These are phyloP conservation scores for Drosophila colorata DNA, from an alignment of 2,888 invertebrate species.

Conservation along the genomic window DNA sequence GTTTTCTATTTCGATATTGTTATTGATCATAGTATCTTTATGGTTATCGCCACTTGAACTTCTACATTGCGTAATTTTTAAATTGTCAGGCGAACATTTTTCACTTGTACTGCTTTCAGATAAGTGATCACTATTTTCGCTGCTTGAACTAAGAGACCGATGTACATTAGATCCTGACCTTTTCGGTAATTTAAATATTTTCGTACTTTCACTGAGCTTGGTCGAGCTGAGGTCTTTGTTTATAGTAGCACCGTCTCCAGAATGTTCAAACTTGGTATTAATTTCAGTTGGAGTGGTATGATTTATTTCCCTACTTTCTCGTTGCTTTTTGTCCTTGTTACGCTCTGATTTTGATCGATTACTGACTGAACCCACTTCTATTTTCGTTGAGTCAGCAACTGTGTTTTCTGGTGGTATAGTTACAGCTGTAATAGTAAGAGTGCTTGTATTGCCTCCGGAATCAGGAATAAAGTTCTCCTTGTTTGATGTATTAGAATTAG, in stretches of 20 bases:
- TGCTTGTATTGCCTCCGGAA: constrained; percentile 45
- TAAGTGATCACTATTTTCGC: constrained; percentile 69
- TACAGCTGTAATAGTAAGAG: constrained; percentile 35
- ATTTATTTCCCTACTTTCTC: constrained; percentile 38
- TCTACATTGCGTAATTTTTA: constrained; percentile 68
- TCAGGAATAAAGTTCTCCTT: constrained; percentile 75
- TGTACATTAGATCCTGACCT: constrained; percentile 49
- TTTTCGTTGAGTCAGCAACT: constrained; percentile 41
- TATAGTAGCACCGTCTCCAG: constrained; percentile 27
- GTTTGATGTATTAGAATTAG: constrained; percentile 58
- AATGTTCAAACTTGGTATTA: constrained; percentile 32
- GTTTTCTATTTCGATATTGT: constrained; percentile 30
- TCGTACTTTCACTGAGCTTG: constrained; percentile 25
- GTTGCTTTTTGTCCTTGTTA: constrained; percentile 83
- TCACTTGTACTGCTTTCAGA: constrained; percentile 82
- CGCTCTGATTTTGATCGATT: constrained; percentile 44
- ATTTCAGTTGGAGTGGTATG: constrained; percentile 23
- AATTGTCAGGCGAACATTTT: constrained; percentile 82
- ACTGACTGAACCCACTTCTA: constrained; percentile 84
- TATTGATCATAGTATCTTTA: constrained; percentile 37
- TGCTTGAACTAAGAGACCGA: constrained; percentile 71
- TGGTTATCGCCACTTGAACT: constrained; percentile 46
- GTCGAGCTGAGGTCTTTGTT: constrained; percentile 1
- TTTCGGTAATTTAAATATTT: constrained; percentile 38
- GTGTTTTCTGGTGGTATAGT: constrained; percentile 56